Conservation (phyloP, 64 coral and sea anemone genomes). For the Cladopsammia gracilis region DNA sequence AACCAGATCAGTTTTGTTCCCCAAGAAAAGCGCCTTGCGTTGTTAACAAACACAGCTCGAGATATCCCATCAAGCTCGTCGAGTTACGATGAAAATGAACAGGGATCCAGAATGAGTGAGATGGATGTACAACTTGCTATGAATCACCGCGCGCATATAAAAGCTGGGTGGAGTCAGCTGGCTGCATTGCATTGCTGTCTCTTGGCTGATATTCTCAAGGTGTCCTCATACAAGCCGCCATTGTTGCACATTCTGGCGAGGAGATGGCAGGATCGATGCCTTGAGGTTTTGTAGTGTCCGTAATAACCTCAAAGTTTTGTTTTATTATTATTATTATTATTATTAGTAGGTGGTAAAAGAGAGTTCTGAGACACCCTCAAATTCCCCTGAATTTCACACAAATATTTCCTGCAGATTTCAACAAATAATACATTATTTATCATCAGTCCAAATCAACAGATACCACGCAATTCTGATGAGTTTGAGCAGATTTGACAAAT, state of each 20-base stretch:
- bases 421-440: too few relatives aligned
- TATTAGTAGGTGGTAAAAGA: too few relatives aligned
- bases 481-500: too few relatives aligned
- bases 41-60: constrained; percentile 69
- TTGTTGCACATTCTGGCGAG: constrained; percentile 94
- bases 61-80: constrained; percentile 66
- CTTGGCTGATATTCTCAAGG: constrained; percentile 82
- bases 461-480: too few relatives aligned
- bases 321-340: too few relatives aligned
- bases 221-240: constrained; percentile 87
- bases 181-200: constrained; percentile 98
- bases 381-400: too few relatives aligned
- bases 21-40: constrained; percentile 80
- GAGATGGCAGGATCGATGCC: constrained; percentile 97
- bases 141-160: constrained; percentile 97
- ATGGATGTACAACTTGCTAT: constrained; percentile 71
- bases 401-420: too few relatives aligned
- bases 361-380: too few relatives aligned
- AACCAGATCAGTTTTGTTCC: constrained; percentile 95
- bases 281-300: constrained; percentile 71
- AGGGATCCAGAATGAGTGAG: constrained; percentile 32
- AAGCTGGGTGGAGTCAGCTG: constrained; percentile 99
- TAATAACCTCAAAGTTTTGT: not conserved
- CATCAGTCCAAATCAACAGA: too few relatives aligned
- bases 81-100: constrained; percentile 70